A percentile compares a stretch with the other conserved stretches of the same genome.
These are phyloP conservation scores for Spodoptera frugiperda DNA, from an alignment of 1,140 invertebrate species.

Conservation along the genomic window DNA sequence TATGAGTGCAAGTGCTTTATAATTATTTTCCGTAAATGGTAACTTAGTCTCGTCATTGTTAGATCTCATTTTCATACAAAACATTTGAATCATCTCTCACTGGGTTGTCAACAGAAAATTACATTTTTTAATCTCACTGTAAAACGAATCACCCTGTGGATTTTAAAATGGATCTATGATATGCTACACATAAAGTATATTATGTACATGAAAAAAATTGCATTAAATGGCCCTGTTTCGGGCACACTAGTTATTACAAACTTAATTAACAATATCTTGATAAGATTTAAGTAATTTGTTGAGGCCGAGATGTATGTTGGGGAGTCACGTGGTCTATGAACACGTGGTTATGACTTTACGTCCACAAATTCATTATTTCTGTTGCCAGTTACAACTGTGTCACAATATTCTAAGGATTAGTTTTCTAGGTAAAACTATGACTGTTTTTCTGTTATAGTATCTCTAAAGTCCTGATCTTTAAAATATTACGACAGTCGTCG, in stretches of 20 bases:
- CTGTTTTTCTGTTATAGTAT: no score
- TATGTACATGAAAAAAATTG: slow-evolving; percentile 57
- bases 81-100: slow-evolving; percentile 34
- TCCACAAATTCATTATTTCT: no score
- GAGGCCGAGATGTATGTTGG: neutral
- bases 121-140: slow-evolving; percentile 67
- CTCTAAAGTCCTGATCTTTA: neutral
- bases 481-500: neutral
- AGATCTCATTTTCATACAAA: slow-evolving; percentile 3
- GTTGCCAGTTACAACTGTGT: no score
- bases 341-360: no score
- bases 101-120: slow-evolving; percentile 45
- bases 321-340: neutral
- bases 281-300: neutral
- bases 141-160: slow-evolving; percentile 65
- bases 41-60: neutral
- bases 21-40: no score
- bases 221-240: slow-evolving; percentile 31
- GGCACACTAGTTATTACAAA: slow-evolving; percentile 25
- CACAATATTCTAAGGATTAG: no score
- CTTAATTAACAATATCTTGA: slow-evolving; percentile 25
- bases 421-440: no score
- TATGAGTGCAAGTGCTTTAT: neutral
- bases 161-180: slow-evolving; percentile 64
- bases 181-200: slow-evolving; percentile 62